These are phyloP conservation scores for Erebia epiphron DNA, from an alignment of 2,888 invertebrate genomes.

Conservation along the genomic window DNA sequence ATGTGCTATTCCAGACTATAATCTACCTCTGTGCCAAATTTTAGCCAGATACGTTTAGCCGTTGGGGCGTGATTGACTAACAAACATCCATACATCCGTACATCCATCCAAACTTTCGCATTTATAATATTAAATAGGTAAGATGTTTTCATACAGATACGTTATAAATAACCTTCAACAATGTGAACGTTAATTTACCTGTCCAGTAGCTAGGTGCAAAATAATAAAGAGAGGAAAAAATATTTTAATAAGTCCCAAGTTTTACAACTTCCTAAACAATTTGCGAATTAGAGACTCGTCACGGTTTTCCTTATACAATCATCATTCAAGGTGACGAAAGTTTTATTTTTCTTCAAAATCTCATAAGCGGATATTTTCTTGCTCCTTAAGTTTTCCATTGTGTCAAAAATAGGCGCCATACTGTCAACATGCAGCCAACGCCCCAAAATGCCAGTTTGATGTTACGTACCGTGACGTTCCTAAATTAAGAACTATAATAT, in stretches of 20 bases:
- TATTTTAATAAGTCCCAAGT: constrained; percentile 1
- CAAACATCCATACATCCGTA: too few relatives aligned
- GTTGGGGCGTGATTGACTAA: too few relatives aligned
- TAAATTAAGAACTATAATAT: too few relatives aligned
- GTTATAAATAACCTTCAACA: too few relatives aligned
- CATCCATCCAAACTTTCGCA: too few relatives aligned
- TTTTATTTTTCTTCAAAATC: constrained; percentile 10
- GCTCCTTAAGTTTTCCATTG: background rate
- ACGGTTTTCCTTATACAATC: constrained; percentile 10
- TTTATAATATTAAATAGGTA: too few relatives aligned
- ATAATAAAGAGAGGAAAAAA: background rate
- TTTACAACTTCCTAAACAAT: constrained; percentile 10
- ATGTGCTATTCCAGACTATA: too few relatives aligned
- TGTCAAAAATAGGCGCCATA: background rate
- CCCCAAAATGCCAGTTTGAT: too few relatives aligned
- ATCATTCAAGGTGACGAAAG: constrained; percentile 18
- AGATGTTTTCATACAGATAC: too few relatives aligned
- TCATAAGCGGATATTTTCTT: constrained; percentile 2
- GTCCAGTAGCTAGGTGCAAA: background rate
- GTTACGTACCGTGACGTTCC: too few relatives aligned
- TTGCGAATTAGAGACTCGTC: constrained; percentile 6
- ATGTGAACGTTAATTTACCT: background rate
- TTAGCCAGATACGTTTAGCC: too few relatives aligned
- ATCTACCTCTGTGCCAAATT: too few relatives aligned
- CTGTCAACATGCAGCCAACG: background rate